Evolutionary conservation across 2,888 invertebrate species (phyloP).

Genomic region (Phortica magna): DNA sequence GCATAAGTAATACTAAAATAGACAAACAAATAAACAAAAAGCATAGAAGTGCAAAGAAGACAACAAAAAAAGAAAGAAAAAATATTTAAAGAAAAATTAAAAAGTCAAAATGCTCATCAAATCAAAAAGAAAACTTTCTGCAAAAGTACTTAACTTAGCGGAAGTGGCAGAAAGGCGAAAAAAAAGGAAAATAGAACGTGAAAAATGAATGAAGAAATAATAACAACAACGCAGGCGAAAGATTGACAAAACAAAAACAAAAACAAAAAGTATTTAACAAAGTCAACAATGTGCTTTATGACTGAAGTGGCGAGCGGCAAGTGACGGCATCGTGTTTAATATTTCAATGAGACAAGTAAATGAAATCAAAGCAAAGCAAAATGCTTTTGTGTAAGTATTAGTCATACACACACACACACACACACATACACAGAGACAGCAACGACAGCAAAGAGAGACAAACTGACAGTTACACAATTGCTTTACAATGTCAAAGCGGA

Average conservation of each 20-base stretch:
- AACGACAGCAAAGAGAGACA: background rate
- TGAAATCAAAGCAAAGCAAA: slow-evolving; percentile 54
- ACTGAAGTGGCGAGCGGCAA: slow-evolving; percentile 30
- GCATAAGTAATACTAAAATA: background rate
- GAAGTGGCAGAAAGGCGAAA: background rate
- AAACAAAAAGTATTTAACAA: slow-evolving; percentile 64
- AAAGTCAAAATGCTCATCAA: slow-evolving; percentile 31
- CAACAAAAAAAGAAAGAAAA: slow-evolving; percentile 2
- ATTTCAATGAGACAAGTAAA: slow-evolving; percentile 57
- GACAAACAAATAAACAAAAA: slow-evolving; percentile 8
- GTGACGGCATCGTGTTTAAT: slow-evolving; percentile 46
- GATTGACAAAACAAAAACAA: background rate
- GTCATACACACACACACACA: background rate
- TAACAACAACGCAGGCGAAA: too few species aligned
- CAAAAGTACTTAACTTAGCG: slow-evolving; percentile 27
- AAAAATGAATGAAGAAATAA: background rate
- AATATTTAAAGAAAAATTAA: slow-evolving; percentile 11
- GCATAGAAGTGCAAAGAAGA: background rate
- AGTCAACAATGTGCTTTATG: slow-evolving; percentile 53
- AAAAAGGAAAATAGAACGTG: background rate
- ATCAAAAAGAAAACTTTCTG: slow-evolving; percentile 27
- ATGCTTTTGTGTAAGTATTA: slow-evolving; percentile 13
- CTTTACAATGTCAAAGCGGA: background rate
- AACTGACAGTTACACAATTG: slow-evolving; percentile 2
- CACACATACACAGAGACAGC: background rate